Evolutionary conservation across 2,113 vertebrate genomes (phyloP).

Genomic region (Pachypanchax playfairii): DNA sequence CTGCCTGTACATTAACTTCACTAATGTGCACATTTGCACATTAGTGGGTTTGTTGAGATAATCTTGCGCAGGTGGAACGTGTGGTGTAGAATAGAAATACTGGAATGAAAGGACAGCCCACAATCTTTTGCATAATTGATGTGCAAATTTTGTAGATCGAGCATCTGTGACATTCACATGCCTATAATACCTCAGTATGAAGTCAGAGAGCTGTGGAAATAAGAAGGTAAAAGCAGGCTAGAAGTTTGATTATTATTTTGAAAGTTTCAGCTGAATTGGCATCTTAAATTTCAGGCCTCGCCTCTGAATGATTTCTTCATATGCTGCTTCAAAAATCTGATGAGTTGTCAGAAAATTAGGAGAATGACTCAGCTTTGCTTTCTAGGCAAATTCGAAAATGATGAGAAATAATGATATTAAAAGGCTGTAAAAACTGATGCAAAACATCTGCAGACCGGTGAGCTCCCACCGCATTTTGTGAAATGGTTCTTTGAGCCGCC

Average conservation of each 20-base stretch:
- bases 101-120: background rate
- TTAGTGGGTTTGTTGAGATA: conserved; percentile 2
- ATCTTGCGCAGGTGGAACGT: background rate
- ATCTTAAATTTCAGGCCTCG: background rate
- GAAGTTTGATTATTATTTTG: background rate
- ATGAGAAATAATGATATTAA: too few species aligned
- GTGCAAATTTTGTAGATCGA: background rate
- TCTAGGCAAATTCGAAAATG: too few species aligned
- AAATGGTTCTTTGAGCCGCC: too few species aligned
- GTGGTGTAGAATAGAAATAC: background rate
- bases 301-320: too few species aligned
- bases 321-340: background rate
- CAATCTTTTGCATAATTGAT: conserved; percentile 40
- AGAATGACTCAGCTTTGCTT: too few species aligned
- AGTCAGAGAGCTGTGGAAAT: background rate
- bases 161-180: conserved; percentile 12
- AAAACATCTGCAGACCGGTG: too few species aligned
- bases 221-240: background rate
- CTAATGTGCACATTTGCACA: conserved; percentile 8
- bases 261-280: background rate
- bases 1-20: conserved; percentile 2
- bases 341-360: background rate
- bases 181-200: conserved; percentile 5
- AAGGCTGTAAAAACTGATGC: too few species aligned
- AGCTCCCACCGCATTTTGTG: too few species aligned